A percentile compares a stretch with the other conserved stretches of the same genome.
Evolutionary conservation across 2,797 vertebrate genomes (phyloP).

Genomic region (Spinibarbus caldwelli): DNA sequence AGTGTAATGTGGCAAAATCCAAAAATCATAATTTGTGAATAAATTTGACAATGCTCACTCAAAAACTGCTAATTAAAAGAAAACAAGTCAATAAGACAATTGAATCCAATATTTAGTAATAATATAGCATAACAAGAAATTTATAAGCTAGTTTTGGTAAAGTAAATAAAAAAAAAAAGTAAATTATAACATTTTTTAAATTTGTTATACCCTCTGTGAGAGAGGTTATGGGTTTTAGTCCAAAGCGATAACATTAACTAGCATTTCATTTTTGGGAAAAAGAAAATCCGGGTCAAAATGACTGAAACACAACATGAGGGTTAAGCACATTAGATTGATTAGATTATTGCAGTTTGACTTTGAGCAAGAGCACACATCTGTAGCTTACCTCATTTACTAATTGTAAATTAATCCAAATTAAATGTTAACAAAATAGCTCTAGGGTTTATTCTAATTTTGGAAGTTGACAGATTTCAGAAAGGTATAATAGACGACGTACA

Average conservation of each 20-base stretch:
- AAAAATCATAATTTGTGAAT: background rate
- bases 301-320: background rate
- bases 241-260: background rate
- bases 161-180: background rate
- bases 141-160: background rate
- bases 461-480: background rate
- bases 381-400: constrained; percentile 44
- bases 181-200: background rate
- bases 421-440: background rate
- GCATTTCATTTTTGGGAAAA: background rate
- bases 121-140: background rate
- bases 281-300: background rate
- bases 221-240: background rate
- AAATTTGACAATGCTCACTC: background rate
- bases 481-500: background rate
- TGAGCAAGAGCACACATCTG: constrained; percentile 3
- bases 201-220: background rate
- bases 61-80: background rate
- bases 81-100: background rate
- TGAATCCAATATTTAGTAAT: background rate
- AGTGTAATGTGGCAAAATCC: no score
- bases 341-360: constrained; percentile 29
- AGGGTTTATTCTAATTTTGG: background rate
- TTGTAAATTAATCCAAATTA: constrained; percentile 32
- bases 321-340: constrained; percentile 15